Base-by-base conservation (phyloP, 2,888 invertebrate genomes). In the Monochamus alternatus region DNA sequence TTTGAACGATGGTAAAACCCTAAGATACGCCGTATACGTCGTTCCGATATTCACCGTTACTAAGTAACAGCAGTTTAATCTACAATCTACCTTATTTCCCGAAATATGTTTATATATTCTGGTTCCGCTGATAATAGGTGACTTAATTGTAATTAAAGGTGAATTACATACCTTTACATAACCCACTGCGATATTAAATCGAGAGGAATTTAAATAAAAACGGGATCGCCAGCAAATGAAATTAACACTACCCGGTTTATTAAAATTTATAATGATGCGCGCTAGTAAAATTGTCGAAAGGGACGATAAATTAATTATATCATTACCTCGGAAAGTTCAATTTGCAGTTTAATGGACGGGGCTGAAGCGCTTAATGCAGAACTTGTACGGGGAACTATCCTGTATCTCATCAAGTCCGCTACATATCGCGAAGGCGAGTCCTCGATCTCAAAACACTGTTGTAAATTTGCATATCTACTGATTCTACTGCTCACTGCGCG, bases 281-380 rank as follows among this genome's bases (percentile, higher is more conserved):
- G 4, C 10, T 47, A 32, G n/a, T 69, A 69, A 69, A 60, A 51
- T 60, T 44, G 51, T n/a, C 69, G 31, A 59, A 30, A 44, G 47
- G 30, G 43, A n/a, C 44, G 14, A 51, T 69, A 69, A 69, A 69
- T 69, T 69, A 69, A 69, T 69, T 69, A 69, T 44, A 69, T 69
- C 60, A 47, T 31, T 55, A 62, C 60, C 60, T 59, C 47, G 14
- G 60, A 69, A 69, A 69, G 60, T 69, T 31, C 59, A 69, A 69
- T 69, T 69, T 69, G 59, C 69, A 60, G 44, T 69, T 69, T 60
- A 60, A 69, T 51, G 44, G n/a, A 60, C 43, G 60, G 60, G 60
- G 60, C 22, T 22, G 31, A 62, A 22, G 9, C 43, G 44, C 7
- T 67, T 67, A 67, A 58, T 58, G 67, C 14, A 59, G 68, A 59